phyloP scores from a whole-genome alignment of 92 coral and sea anemone genomes.

The Scolanthus callimorphus region DNA sequence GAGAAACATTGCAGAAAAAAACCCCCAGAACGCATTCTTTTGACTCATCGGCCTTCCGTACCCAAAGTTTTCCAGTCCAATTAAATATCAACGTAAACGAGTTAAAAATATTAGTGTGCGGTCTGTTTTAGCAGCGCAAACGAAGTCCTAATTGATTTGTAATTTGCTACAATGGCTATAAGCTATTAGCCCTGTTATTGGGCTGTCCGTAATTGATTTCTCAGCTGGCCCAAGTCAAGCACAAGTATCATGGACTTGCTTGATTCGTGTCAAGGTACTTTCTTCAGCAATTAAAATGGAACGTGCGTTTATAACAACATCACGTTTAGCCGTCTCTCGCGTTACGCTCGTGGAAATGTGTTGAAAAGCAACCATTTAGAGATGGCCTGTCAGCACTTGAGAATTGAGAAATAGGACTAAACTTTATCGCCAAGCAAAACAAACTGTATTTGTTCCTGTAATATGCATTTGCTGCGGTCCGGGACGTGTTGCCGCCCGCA shows the following conservation, averaged over 20 bases:
- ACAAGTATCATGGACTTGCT: background rate
- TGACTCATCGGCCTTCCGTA: too few relatives aligned
- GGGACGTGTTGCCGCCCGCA: too few relatives aligned
- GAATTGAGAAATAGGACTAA: too few relatives aligned
- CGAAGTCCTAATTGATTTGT: constrained; percentile 49
- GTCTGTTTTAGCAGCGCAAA: constrained; percentile 15
- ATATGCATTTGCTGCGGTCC: too few relatives aligned
- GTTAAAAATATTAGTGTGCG: constrained; percentile 19
- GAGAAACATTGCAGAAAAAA: background rate
- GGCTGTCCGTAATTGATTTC: constrained; percentile 42
- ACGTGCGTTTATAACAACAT: background rate
- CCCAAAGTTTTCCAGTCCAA: too few relatives aligned
- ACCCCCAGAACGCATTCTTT: background rate
- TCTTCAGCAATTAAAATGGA: too few relatives aligned
- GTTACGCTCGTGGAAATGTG: too few relatives aligned
- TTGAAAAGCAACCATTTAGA: background rate
- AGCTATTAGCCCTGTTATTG: constrained; percentile 47
- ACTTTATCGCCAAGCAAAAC: background rate
- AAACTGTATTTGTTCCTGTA: background rate
- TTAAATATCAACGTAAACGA: too few relatives aligned
- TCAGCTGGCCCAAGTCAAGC: constrained; percentile 11
- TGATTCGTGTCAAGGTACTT: too few relatives aligned
- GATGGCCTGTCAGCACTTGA: too few relatives aligned
- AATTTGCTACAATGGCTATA: constrained; percentile 50
- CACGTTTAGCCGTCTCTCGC: background rate